A percentile compares a stretch with the other conserved stretches of the same genome.
Conservation (phyloP, 2,888 invertebrate genomes). For the Eupelmus urozonus region DNA sequence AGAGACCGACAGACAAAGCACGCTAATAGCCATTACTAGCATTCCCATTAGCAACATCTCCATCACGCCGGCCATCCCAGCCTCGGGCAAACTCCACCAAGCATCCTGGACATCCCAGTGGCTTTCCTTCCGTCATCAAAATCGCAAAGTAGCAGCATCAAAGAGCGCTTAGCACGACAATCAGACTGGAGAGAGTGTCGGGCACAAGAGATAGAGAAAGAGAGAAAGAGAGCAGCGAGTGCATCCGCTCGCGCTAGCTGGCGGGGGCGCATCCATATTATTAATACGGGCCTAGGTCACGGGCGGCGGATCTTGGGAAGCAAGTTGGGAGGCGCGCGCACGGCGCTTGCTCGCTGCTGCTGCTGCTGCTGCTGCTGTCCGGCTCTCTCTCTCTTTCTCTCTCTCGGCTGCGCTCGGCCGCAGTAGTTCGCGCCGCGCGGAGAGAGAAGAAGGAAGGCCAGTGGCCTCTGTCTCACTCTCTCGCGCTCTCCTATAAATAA, state of each 20-base stretch:
- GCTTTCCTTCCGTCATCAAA: no score
- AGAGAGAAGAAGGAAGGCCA: slow-evolving; percentile 75
- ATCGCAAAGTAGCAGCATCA: no score
- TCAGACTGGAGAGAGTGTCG: no score
- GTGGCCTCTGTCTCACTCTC: slow-evolving; percentile 68
- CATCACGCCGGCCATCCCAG: no score
- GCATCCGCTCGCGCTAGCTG: background rate
- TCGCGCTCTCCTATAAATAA: slow-evolving; percentile 83
- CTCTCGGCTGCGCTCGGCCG: no score
- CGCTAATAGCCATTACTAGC: no score
- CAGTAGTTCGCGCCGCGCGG: no score
- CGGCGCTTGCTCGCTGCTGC: background rate
- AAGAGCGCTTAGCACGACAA: no score
- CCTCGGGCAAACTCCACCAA: no score
- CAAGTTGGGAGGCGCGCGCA: background rate
- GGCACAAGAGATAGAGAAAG: background rate
- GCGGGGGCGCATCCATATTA: slow-evolving; percentile 63
- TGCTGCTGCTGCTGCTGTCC: background rate
- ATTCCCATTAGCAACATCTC: no score
- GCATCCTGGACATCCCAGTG: no score
- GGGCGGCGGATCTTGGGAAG: slow-evolving; percentile 74
- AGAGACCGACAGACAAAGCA: no score
- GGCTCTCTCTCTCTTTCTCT: background rate
- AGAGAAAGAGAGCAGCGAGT: background rate
- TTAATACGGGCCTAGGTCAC: slow-evolving; percentile 79